Base-by-base conservation (phyloP, 2,797 vertebrate species). In the Myoxocephalus aenaeus region DNA sequence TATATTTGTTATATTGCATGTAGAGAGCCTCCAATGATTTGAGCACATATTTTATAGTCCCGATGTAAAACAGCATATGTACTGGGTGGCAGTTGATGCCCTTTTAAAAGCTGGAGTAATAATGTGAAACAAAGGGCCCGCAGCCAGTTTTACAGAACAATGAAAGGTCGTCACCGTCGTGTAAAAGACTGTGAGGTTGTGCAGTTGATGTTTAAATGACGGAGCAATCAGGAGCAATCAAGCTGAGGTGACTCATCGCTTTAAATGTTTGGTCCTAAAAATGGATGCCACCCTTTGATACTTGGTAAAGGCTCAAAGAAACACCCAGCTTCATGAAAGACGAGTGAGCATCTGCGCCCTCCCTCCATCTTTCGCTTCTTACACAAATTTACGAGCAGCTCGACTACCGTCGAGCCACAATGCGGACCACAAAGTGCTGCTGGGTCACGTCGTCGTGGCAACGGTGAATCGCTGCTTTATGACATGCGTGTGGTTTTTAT, bases 241-340 rank as follows among this genome's bases (percentile, higher is more conserved):
- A 56, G 79, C 81, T 71, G 90, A 91, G 87, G 82, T 87, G 94
- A 93, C 87, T 93, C 92, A 93, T 73, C 51, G n/a, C 14, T 75
- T 85, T 92, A 89, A 94, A 94, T 90, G 87, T 68, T 89, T 70
- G 81, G 48, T 89, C 81, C 91, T 90, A 91, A 92, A 93, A 93
- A 88, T 80, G 90, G 71, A 84, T 70, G 78, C 85, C 79, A 78
- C 82, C 79, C 87, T 83, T 73, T 64, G 64, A 65, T 68, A 83
- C 79, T 72, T 29, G 56, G 81, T 78, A 32, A 80, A 70, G 76
- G 70, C 84, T 81, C 71, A 80, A 29, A 83, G 89, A 89, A 86
- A 92, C 91, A 83, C 91, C 90, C 90, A 84, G 71, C 63, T 68
- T 78, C 76, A 77, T 78, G 81, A 85, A 82, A 83, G 85, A 86